A percentile compares a stretch with the other conserved stretches of the same genome.
phyloP scores from a whole-genome alignment of 2,797 vertebrate species.

The Alfaro cultratus region DNA sequence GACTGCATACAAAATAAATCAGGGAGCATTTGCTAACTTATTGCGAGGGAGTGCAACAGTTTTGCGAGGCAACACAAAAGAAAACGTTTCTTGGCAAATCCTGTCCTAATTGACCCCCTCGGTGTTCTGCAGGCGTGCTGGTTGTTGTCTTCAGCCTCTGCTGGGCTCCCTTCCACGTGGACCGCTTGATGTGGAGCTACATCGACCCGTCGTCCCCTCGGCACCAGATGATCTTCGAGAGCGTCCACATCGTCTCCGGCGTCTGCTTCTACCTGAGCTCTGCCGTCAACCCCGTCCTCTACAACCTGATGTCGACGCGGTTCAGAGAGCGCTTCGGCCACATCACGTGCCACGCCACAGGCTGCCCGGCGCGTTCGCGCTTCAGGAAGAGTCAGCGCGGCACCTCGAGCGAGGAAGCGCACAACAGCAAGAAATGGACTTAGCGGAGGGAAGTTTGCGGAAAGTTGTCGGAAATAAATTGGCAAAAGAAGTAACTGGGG shows the following conservation, averaged over 20 bases:
- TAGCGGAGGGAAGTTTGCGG: background rate
- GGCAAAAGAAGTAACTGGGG: background rate
- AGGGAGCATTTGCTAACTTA: too few relatives aligned
- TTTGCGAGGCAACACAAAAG: too few relatives aligned
- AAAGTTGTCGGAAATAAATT: constrained; percentile 12
- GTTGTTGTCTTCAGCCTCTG: constrained; percentile 90
- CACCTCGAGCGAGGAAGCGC: constrained; percentile 69
- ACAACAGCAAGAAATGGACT: constrained; percentile 1
- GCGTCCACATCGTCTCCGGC: constrained; percentile 86
- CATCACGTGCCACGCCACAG: constrained; percentile 70
- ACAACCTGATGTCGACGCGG: constrained; percentile 92
- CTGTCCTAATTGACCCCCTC: background rate
- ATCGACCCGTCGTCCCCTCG: constrained; percentile 73
- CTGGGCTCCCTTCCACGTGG: constrained; percentile 92
- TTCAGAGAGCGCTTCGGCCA: constrained; percentile 91
- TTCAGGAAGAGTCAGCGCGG: constrained; percentile 76
- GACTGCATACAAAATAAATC: too few relatives aligned
- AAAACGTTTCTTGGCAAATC: background rate
- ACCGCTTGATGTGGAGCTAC: constrained; percentile 92
- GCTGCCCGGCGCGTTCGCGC: constrained; percentile 52
- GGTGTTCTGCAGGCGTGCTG: constrained; percentile 82
- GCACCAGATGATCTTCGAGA: constrained; percentile 79
- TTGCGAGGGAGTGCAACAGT: too few relatives aligned
- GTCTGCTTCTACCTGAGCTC: constrained; percentile 93
- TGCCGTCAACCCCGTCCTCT: constrained; percentile 89